Evolutionary conservation across 1,140 invertebrate species (phyloP), one percentile per base, ranked within the genome.

Genomic region (Drosophila parabipectinata): DNA sequence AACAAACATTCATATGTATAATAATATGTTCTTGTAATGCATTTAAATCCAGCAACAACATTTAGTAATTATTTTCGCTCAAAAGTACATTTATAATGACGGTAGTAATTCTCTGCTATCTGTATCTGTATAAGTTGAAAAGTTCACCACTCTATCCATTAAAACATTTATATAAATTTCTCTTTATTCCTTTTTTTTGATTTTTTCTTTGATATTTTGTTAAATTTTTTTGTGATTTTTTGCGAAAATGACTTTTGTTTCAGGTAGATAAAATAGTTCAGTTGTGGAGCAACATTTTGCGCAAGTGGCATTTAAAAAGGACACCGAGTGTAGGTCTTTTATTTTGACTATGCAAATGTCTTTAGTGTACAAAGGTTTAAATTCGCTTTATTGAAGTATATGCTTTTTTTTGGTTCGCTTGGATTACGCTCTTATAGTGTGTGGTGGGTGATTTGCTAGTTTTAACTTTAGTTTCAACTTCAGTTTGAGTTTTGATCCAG

Each of bases 291-390:
- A 18, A 26, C 4, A 63, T 77, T 69, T 54, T 59, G 59, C 44
- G 71, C 79, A 79, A 54, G 51, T 73, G 72, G 67, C 80, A 30
- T n/a, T 72, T 51, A 32, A 59, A 81, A 87, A 87, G 82, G 82
- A 87, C 82, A 88, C 83, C 82, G 53, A 83, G 83, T 83, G 79
- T 82, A 59, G 82, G 71, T 55, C 66, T 48, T 47, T 44, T 58
- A 45, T 74, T 85, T 87, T 85, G 82, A 85, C 82, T 87, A 85
- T 87, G 82, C 82, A 85, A 76, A 59, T 58, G 45, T 82, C 61
- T 51, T 28, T 54, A 44, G 66, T 83, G 80, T 85, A 75, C 61
- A 80, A 41, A 60, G 52, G 48, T 72, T 72, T 82, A 81, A 83
- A 83, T 83, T 83, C 80, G 81, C 71, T 44, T 44, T 41, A 6